These are phyloP conservation scores for Aurelia coerulea DNA, from an alignment of 30 jellyfish, hydroid and myxozoan species.

Conservation along the genomic window DNA sequence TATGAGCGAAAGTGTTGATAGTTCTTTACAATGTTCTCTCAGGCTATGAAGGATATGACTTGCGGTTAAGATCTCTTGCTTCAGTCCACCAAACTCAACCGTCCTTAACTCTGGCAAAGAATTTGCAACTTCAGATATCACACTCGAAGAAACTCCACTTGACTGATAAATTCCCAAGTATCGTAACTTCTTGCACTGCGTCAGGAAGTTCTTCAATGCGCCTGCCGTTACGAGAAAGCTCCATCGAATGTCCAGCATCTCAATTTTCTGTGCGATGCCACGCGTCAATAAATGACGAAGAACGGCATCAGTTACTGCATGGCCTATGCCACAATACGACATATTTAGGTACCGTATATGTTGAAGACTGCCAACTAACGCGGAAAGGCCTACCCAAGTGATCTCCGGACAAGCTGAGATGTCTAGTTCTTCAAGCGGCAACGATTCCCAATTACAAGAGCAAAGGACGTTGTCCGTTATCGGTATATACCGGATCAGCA, in stretches of 20 bases:
- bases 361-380: slow-evolving; percentile 68
- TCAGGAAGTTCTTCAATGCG: slow-evolving; percentile 50
- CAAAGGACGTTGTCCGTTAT: slow-evolving; percentile 71
- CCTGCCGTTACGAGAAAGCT: slow-evolving; percentile 80
- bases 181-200: slow-evolving; percentile 69
- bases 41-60: slow-evolving; percentile 59
- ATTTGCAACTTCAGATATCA: slow-evolving; percentile 57
- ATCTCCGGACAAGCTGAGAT: slow-evolving; percentile 97
- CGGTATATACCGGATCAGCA: slow-evolving; percentile 83
- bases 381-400: slow-evolving; percentile 82
- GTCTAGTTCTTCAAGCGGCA: slow-evolving; percentile 89
- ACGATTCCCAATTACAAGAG: slow-evolving; percentile 75
- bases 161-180: slow-evolving; percentile 94
- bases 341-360: slow-evolving; percentile 84
- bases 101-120: slow-evolving; percentile 62
- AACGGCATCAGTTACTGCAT: slow-evolving; percentile 88
- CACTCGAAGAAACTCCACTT: slow-evolving; percentile 63
- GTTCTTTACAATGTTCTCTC: slow-evolving; percentile 51
- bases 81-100: slow-evolving; percentile 87
- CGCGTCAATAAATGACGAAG: slow-evolving; percentile 51
- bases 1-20: slow-evolving; percentile 86
- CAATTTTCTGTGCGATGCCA: slow-evolving; percentile 61
- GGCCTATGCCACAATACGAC: slow-evolving; percentile 98
- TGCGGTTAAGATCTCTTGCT: slow-evolving; percentile 66
- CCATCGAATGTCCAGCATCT: slow-evolving; percentile 96